A percentile compares a stretch with the other conserved stretches of the same genome.
Conservation (phyloP, 2,888 invertebrate genomes). For the Nomada flava region DNA sequence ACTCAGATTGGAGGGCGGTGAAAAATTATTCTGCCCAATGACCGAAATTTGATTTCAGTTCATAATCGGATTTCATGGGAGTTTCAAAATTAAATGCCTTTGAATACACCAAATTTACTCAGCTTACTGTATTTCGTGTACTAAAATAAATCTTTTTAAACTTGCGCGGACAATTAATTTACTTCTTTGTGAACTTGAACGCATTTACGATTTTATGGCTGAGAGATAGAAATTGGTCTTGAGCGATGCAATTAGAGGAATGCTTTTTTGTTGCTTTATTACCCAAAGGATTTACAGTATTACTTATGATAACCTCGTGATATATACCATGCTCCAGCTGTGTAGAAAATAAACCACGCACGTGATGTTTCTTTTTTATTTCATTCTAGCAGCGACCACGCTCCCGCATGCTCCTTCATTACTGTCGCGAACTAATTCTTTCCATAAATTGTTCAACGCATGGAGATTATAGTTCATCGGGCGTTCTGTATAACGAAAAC, state of each 20-base stretch:
- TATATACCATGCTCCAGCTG: conserved; percentile 30
- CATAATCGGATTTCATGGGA: too few relatives aligned
- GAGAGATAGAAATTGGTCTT: conserved; percentile 2
- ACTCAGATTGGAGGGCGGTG: too few relatives aligned
- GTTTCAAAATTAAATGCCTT: too few relatives aligned
- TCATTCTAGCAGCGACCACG: conserved; percentile 4
- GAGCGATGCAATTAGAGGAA: background rate
- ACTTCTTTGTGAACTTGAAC: background rate
- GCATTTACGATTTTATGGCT: background rate
- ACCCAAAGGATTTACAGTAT: conserved; percentile 28
- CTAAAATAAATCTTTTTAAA: conserved; percentile 7
- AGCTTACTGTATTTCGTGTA: too few relatives aligned
- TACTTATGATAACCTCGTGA: conserved; percentile 34
- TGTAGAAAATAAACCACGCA: conserved; percentile 33
- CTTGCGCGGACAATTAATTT: conserved; percentile 6
- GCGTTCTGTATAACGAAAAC: background rate
- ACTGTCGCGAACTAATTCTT: conserved; percentile 8
- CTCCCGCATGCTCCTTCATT: conserved; percentile 24
- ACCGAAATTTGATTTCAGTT: too few relatives aligned
- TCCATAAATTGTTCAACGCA: conserved; percentile 12
- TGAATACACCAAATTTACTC: too few relatives aligned
- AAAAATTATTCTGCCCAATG: too few relatives aligned
- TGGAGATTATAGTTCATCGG: conserved; percentile 35
- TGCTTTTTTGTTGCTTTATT: conserved; percentile 34
- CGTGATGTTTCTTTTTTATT: conserved; percentile 2